Evolutionary conservation across 2,113 vertebrate species (phyloP).

Genomic region (Chaetura pelagica): DNA sequence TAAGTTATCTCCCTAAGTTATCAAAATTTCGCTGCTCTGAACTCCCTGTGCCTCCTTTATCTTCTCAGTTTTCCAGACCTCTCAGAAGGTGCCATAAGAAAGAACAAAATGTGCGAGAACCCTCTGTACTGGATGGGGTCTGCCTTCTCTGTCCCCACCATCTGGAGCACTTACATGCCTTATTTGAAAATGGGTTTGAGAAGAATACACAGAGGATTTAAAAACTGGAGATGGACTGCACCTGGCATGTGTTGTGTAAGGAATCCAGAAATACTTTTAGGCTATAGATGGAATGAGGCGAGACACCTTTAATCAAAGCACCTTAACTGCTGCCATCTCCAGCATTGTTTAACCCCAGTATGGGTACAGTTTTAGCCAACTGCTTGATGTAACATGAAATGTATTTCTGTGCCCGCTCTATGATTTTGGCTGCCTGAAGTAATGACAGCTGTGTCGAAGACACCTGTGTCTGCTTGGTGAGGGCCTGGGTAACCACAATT

Average conservation of each 20-base stretch:
- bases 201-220: neutral
- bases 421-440: neutral
- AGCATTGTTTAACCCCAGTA: neutral
- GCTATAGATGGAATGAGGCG: neutral
- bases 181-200: neutral
- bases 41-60: neutral
- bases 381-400: neutral
- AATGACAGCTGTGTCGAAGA: neutral
- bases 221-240: neutral
- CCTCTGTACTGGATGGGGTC: neutral
- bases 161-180: neutral
- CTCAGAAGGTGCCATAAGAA: neutral
- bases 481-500: neutral
- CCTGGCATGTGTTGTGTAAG: neutral
- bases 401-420: neutral
- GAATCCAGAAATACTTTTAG: neutral
- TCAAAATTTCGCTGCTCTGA: neutral
- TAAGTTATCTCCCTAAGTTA: neutral
- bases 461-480: neutral
- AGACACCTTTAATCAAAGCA: neutral
- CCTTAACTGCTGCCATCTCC: neutral
- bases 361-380: neutral
- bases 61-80: neutral
- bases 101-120: neutral
- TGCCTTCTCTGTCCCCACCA: neutral